Evolutionary conservation across 2,113 vertebrate species (phyloP).

Genomic region (Montifringilla adamsi): DNA sequence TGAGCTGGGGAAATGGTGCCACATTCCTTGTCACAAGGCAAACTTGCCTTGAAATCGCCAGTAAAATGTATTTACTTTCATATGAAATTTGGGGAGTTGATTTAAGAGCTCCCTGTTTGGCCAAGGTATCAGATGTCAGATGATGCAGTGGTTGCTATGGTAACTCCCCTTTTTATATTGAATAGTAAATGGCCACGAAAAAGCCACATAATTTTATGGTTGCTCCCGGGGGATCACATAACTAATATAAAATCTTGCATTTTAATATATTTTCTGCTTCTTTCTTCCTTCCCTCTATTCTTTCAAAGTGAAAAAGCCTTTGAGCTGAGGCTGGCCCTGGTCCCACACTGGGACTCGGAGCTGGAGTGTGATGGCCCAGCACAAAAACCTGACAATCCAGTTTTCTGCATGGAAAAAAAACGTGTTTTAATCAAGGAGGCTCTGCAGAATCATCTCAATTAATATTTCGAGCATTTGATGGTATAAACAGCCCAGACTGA

Average conservation of each 20-base stretch:
- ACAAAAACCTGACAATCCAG: background rate
- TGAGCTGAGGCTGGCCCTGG: background rate
- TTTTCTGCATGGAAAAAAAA: background rate
- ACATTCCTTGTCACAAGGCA: background rate
- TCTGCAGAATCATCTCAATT: background rate
- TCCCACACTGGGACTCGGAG: background rate
- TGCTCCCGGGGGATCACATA: slow-evolving; percentile 26
- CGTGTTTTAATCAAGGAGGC: rapidly evolving
- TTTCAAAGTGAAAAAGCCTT: slow-evolving; percentile 42
- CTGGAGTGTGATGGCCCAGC: background rate
- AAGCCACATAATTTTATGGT: slow-evolving; percentile 62
- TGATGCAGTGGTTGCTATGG: slow-evolving; percentile 43
- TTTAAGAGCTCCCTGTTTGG: slow-evolving; percentile 50
- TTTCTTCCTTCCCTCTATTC: slow-evolving; percentile 53
- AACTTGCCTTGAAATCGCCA: slow-evolving; percentile 8
- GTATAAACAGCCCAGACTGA: background rate
- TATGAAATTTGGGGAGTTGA: slow-evolving; percentile 57
- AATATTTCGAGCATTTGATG: background rate
- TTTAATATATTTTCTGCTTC: slow-evolving; percentile 48
- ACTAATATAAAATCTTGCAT: slow-evolving; percentile 49
- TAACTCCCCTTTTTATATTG: slow-evolving; percentile 48
- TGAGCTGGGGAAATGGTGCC: background rate
- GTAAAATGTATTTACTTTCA: slow-evolving; percentile 33
- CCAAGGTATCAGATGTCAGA: slow-evolving; percentile 43
- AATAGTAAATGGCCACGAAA: slow-evolving; percentile 56